phyloP scores from a whole-genome alignment of 2,797 vertebrate species.

The Coranthus polyacanthus region DNA sequence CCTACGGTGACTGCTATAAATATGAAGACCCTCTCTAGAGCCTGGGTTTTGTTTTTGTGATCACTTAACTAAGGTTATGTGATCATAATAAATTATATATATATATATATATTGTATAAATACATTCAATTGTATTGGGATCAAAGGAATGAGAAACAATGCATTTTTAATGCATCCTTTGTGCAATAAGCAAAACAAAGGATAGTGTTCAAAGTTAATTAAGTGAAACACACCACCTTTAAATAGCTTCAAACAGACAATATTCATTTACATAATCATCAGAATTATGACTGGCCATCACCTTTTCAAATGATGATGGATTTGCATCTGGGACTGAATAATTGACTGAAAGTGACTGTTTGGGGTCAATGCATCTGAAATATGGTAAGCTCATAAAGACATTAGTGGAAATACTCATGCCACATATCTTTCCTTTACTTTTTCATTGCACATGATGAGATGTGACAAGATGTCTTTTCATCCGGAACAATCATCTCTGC shows the following conservation, averaged over 20 bases:
- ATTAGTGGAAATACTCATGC: constrained; percentile 22
- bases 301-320: constrained; percentile 61
- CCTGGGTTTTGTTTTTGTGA: too few relatives aligned
- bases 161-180: constrained; percentile 39
- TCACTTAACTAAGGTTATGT: too few relatives aligned
- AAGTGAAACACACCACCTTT: constrained; percentile 40
- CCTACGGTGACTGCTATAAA: too few relatives aligned
- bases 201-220: constrained; percentile 44
- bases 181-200: constrained; percentile 45
- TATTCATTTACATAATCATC: constrained; percentile 44
- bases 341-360: constrained; percentile 45
- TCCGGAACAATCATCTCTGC: background rate
- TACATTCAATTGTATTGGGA: constrained; percentile 11
- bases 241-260: constrained; percentile 47
- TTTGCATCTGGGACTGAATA: constrained; percentile 47
- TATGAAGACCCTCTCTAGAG: too few relatives aligned
- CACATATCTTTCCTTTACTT: constrained; percentile 10
- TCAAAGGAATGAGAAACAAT: constrained; percentile 13
- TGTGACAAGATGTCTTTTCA: constrained; percentile 25
- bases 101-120: too few relatives aligned
- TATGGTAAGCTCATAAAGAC: constrained; percentile 33
- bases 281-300: constrained; percentile 35
- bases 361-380: constrained; percentile 45
- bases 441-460: constrained; percentile 29
- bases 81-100: too few relatives aligned